A percentile compares a stretch with the other conserved stretches of the same genome.
These are phyloP conservation scores for Calephelis perditalis DNA, from an alignment of 2,888 invertebrate genomes.

Conservation along the genomic window DNA sequence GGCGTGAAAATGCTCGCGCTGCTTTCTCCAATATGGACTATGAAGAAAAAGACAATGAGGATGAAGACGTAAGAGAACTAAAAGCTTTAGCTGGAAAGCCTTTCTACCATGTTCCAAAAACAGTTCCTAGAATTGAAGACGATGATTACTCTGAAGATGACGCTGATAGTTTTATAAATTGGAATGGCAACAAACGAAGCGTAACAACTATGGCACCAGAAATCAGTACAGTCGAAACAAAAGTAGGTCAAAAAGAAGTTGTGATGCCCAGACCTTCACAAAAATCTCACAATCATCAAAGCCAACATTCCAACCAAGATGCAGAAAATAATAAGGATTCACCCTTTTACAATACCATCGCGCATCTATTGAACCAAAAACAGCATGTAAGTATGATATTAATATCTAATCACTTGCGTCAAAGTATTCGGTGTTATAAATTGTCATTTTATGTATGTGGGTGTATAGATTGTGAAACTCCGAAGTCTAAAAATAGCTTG, in stretches of 20 bases:
- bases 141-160: conserved; percentile 63
- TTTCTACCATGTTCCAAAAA: conserved; percentile 68
- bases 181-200: conserved; percentile 72
- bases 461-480: conserved; percentile 47
- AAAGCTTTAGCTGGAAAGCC: conserved; percentile 79
- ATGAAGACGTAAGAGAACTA: conserved; percentile 81
- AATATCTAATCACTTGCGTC: conserved; percentile 23
- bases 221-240: conserved; percentile 39
- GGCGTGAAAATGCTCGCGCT: conserved; percentile 66
- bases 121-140: conserved; percentile 59
- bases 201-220: conserved; percentile 53
- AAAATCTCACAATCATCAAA: conserved; percentile 49
- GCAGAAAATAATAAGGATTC: conserved; percentile 38
- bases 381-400: conserved; percentile 71
- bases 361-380: conserved; percentile 65
- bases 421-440: conserved; percentile 21
- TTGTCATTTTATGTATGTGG: conserved; percentile 36
- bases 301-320: conserved; percentile 42
- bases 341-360: conserved; percentile 71
- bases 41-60: conserved; percentile 68
- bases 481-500: conserved; percentile 72
- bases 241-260: conserved; percentile 80
- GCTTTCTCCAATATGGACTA: conserved; percentile 61
- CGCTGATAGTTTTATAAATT: conserved; percentile 59
- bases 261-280: conserved; percentile 80